Evolutionary conservation across 2,888 invertebrate genomes (phyloP), one percentile per base, ranked within the genome.

Genomic region (Mycalesis mineus): DNA sequence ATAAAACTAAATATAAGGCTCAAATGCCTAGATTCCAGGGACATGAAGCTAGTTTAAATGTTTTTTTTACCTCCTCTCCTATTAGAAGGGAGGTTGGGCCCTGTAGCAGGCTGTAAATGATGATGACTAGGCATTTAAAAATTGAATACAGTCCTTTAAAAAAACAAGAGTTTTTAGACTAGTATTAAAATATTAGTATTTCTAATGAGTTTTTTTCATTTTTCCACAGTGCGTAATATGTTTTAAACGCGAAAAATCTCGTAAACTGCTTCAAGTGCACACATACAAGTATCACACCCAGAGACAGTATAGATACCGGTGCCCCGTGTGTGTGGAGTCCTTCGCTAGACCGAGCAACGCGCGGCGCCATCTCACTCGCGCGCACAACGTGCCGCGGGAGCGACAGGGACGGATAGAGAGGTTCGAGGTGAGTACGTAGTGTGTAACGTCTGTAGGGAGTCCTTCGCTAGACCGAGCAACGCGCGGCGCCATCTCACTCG

Each of bases 391-490:
- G 15, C 62, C 65, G 0, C 40, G 65, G 28, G 57, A 58, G 17
- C 33, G 53, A 31, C 67, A 67, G 55, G 65, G 63, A 9, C 40
- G 13, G n/a, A 65, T 65, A 13, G 55, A 64, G 47, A 60, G 57
- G 55, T 48, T 13, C 33, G 49, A 51, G 51, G 57, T 61, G 29
- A 28, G 45, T 29, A 33, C 33, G 7, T 33, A 7, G 8, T 1
- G 7, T 33, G 29, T 29, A 29, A 4, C 13, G 51, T 59, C 1
- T 66, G 66, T 45, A 31, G 39, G 48, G 54, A 53, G 5, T 45
- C 55, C 39, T 55, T 66, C 59, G 51, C 67, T 40, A 33, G 65
- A 17, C 62, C 65, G 29, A 53, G 41, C 29, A 63, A 60, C 40
- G 65, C 63, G 37, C 42, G 67, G 14, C 61, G 60, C 36, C 67